Conservation (phyloP, 2,888 invertebrate species). For the Drosophila neonasuta region DNA sequence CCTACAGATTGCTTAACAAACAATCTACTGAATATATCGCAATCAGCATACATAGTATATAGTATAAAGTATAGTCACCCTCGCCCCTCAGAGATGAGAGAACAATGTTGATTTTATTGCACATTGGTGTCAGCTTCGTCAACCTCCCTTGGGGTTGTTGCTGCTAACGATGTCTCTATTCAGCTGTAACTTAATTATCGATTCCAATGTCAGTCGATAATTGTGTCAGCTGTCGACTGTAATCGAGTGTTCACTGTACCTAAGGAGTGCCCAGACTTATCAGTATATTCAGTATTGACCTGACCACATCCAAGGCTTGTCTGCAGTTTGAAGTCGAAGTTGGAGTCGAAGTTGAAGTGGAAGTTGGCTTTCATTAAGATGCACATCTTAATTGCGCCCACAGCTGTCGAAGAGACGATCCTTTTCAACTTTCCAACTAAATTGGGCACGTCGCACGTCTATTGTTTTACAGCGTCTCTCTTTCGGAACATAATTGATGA, state of each 20-base stretch:
- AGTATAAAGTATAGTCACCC: conserved; percentile 20
- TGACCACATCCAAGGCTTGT: conserved; percentile 31
- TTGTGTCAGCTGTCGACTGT: conserved; percentile 22
- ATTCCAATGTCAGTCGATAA: conserved; percentile 15
- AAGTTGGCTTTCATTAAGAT: conserved; percentile 55
- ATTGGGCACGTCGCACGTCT: conserved; percentile 52
- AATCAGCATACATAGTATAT: conserved; percentile 50
- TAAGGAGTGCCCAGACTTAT: conserved; percentile 18
- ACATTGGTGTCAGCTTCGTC: conserved; percentile 27
- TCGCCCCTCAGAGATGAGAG: conserved; percentile 5
- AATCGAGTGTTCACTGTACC: conserved; percentile 22
- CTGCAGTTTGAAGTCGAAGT: conserved; percentile 21
- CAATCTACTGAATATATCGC: conserved; percentile 41
- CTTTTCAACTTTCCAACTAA: conserved; percentile 44
- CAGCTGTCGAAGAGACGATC: conserved; percentile 53
- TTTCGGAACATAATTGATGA: conserved; percentile 54
- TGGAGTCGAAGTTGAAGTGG: not conserved
- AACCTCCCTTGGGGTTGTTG: conserved; percentile 20
- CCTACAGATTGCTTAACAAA: conserved; percentile 25
- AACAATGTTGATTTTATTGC: conserved; percentile 40
- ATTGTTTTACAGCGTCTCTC: conserved; percentile 34
- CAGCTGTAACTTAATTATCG: conserved; percentile 24
- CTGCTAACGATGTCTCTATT: conserved; percentile 30
- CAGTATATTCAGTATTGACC: conserved; percentile 6
- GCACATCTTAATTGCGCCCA: conserved; percentile 65